phyloP scores from a whole-genome alignment of 1,140 invertebrate genomes.

The Drosophila nasuta region DNA sequence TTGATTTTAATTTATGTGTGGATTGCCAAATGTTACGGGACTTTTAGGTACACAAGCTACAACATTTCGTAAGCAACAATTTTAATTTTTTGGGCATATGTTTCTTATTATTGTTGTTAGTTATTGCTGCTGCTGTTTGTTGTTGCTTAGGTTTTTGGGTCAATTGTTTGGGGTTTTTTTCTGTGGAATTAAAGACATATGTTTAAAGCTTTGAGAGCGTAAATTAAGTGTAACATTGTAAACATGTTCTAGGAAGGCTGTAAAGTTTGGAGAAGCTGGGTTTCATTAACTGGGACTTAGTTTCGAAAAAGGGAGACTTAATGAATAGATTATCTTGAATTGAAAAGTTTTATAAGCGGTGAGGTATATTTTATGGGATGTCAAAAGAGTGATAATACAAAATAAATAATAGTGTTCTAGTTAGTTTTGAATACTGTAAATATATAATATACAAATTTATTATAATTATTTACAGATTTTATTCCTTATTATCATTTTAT shows the following conservation, averaged over 20 bases:
- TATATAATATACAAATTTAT: too few relatives aligned
- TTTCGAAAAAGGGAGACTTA: neutral
- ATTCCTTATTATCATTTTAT: too few relatives aligned
- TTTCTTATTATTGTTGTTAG: conserved; percentile 18
- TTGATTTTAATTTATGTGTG: conserved; percentile 69
- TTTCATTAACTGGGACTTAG: conserved; percentile 4
- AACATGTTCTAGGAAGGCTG: conserved; percentile 9
- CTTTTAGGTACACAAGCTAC: conserved; percentile 38
- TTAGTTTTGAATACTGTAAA: too few relatives aligned
- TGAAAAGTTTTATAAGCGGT: neutral
- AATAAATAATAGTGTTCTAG: too few relatives aligned
- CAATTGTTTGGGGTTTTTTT: conserved; percentile 22
- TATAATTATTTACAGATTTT: too few relatives aligned
- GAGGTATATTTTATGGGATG: too few relatives aligned
- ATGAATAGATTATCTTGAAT: neutral
- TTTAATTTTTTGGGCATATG: conserved; percentile 48
- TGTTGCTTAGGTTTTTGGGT: conserved; percentile 17
- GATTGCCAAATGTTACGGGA: conserved; percentile 64
- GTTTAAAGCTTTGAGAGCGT: neutral
- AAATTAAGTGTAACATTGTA: conserved; percentile 4
- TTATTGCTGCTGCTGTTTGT: neutral
- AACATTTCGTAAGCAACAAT: conserved; percentile 40
- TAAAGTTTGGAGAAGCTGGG: neutral
- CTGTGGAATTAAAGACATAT: conserved; percentile 15
- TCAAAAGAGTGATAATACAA: too few relatives aligned